Base-by-base conservation (phyloP, 1,140 invertebrate genomes). In the Geopemphigus sp. region DNA sequence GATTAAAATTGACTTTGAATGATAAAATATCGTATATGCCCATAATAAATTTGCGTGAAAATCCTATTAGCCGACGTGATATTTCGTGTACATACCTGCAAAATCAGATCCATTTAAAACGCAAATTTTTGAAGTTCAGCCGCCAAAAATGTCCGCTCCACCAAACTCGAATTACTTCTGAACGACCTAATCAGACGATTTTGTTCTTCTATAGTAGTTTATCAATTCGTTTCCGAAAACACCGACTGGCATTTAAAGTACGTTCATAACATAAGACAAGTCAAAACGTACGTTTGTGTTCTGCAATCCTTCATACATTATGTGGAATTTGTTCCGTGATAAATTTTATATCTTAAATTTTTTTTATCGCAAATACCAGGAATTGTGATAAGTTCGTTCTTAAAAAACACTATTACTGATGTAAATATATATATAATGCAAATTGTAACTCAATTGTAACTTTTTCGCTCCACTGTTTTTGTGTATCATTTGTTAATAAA, bases 61-160 rank as follows among this genome's bases (percentile, higher is more conserved):
- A n/a, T n/a, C n/a, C 32, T 10, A 24, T 24, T 50, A 50, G 17
- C n/a, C n/a, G n/a, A n/a, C n/a, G 1, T 8, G 1, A n/a, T 3
- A 53, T 26, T 68, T n/a, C 3, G 19, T 11, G 1, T 14, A 72
- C 22, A 12, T 72, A 72, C 68, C 68, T 54, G 50, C 29, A 72
- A 54, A 72, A 72, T 4, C 19, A 54, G 10, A 26, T 24, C 68
- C 68, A 72, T 72, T 72, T 26, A 54, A 32, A 24, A 32, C 26
- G 17, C 29, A 19, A 8, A 72, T 29, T 45, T 3, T 32, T 66
- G 1, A 5, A 22, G 12, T n/a, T 14, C 39, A 8, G 11, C 22
- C 10, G n/a, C 24, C 39, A n/a, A 66, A 66, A 66, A 47, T 24
- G 10, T 66, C 5, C 15, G 45, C 39, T 54, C 15, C 0, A 54